Percentiles rank a stretch among this genome's conserved stretches.
These are phyloP conservation scores for Echinometra lucunter DNA, from an alignment of 53 echinoderm and acorn worm genomes.

Conservation along the genomic window DNA sequence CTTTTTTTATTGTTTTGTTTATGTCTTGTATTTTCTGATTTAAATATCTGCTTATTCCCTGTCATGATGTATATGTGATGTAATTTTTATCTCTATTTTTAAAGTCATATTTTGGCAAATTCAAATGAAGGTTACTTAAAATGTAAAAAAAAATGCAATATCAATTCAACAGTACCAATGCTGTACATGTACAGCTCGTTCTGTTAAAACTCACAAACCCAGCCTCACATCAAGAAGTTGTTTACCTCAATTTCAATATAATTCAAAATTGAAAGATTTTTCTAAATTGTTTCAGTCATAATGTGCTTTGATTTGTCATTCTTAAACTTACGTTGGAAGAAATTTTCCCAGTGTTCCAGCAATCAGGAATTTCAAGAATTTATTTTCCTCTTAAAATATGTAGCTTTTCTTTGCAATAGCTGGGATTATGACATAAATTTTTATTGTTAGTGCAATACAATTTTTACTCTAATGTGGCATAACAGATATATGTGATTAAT, in stretches of 20 bases:
- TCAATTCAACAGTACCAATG: too few relatives aligned
- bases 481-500: not conserved
- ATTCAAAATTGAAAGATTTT: not conserved
- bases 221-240: too few relatives aligned
- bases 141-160: too few relatives aligned
- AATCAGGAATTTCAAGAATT: not conserved
- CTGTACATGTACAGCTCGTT: too few relatives aligned
- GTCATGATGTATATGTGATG: too few relatives aligned
- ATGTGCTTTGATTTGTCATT: not conserved
- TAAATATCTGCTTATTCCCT: too few relatives aligned
- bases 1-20: not conserved
- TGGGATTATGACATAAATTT: not conserved
- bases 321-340: too few relatives aligned
- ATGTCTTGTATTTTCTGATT: not conserved
- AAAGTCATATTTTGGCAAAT: not conserved
- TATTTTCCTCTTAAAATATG: not conserved
- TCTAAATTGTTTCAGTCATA: not conserved
- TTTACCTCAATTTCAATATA: not conserved
- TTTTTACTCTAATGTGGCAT: not conserved
- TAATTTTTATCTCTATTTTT: not conserved
- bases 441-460: slow-evolving; percentile 15
- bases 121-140: not conserved
- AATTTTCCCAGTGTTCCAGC: not conserved
- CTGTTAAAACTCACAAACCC: too few relatives aligned
- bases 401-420: not conserved